A percentile compares a stretch with the other conserved stretches of the same genome.
Evolutionary conservation across 2,113 vertebrate species (phyloP).

Genomic region (Thalassoma bifasciatum): DNA sequence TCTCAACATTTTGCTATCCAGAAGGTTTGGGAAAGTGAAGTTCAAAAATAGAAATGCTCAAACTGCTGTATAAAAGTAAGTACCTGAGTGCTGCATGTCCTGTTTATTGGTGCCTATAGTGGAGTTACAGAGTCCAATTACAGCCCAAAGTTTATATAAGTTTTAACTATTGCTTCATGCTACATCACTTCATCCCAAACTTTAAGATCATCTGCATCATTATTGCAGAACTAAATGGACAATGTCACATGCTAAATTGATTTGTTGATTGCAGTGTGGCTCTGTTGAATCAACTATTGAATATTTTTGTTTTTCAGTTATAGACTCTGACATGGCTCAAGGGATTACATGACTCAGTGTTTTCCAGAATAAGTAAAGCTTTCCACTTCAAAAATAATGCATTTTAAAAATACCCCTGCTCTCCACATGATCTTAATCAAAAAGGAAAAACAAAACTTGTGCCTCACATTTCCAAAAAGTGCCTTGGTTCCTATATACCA

Average conservation of each 20-base stretch:
- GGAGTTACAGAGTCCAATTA: too few species aligned
- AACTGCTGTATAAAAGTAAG: too few species aligned
- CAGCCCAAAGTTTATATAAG: too few species aligned
- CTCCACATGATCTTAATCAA: constrained; percentile 4
- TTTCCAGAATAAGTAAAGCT: constrained; percentile 29
- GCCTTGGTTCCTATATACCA: neutral
- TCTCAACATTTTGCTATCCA: too few species aligned
- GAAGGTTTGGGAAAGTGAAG: too few species aligned
- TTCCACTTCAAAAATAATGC: constrained; percentile 26
- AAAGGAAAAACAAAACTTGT: neutral
- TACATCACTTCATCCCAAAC: neutral
- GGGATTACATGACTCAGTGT: constrained; percentile 10
- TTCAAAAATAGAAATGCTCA: too few species aligned
- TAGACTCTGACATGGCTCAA: neutral
- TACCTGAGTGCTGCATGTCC: too few species aligned
- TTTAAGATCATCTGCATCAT: neutral
- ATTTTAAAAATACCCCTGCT: neutral
- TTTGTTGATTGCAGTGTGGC: neutral
- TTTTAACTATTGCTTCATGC: neutral
- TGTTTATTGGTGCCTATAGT: too few species aligned
- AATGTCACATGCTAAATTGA: neutral
- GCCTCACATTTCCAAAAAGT: neutral
- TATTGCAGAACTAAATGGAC: constrained; percentile 15
- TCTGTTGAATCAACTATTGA: too few species aligned
- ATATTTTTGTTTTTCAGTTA: constrained; percentile 29